These are phyloP conservation scores for Danio jaintianensis DNA, from an alignment of 2,797 vertebrate genomes.

Conservation along the genomic window DNA sequence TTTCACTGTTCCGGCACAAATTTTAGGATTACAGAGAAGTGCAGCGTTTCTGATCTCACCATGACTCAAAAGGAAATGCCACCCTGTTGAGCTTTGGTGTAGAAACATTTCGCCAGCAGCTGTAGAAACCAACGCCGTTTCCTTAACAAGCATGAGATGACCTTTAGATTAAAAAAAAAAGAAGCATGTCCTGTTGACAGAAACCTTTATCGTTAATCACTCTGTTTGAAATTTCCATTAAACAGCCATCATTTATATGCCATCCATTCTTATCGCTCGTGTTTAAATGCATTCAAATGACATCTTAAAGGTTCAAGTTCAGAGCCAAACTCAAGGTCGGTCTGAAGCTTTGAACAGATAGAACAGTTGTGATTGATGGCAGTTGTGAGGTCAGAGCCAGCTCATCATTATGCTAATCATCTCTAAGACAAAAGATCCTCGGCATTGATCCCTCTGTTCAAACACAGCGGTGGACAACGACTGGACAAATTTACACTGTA, in stretches of 20 bases:
- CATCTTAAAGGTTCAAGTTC: conserved; percentile 34
- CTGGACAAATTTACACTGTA: conserved; percentile 22
- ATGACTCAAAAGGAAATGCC: conserved; percentile 22
- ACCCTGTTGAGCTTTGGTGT: conserved; percentile 24
- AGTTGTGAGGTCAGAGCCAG: conserved; percentile 38
- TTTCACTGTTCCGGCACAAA: conserved; percentile 22
- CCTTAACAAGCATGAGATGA: conserved; percentile 28
- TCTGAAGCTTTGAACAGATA: conserved; percentile 26
- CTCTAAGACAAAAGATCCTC: conserved; percentile 28
- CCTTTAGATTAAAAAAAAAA: conserved; percentile 29
- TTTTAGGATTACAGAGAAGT: conserved; percentile 37
- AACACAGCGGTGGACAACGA: conserved; percentile 11
- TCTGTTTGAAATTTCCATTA: conserved; percentile 38
- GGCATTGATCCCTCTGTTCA: conserved; percentile 33
- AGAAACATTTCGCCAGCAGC: background rate
- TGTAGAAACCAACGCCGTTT: conserved; percentile 27
- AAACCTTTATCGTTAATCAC: conserved; percentile 41
- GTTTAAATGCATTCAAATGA: conserved; percentile 38
- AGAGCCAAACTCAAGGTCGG: conserved; percentile 30
- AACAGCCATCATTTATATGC: conserved; percentile 34
- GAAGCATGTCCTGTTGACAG: conserved; percentile 25
- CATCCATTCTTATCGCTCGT: conserved; percentile 34
- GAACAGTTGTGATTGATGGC: conserved; percentile 30
- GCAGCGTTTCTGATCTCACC: conserved; percentile 19
- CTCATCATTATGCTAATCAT: conserved; percentile 47